Base-by-base conservation (phyloP, 2,113 vertebrate genomes). In the Pygoscelis adeliae region DNA sequence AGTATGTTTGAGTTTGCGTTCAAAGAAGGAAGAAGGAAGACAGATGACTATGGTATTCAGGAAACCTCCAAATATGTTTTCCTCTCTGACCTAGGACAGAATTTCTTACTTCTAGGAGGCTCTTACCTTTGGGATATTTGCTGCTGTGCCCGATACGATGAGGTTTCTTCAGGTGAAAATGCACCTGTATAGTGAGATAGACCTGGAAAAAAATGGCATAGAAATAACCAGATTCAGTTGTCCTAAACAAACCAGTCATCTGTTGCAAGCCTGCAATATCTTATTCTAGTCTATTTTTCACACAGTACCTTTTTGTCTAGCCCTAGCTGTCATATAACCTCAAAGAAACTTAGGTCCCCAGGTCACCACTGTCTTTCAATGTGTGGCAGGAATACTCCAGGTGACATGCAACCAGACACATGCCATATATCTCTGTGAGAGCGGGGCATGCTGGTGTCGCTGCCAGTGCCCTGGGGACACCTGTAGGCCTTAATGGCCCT, bases 381-480 rank as follows among this genome's bases (percentile, higher is more conserved):
- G 34, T 29, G 22, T n/a, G 61, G 15, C 50, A 71, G 46, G 58
- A 79, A 56, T 56, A 56, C 23, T 8, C 16, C 36, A 32, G 40
- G 7, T 52, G 56, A 47, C 56, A 34, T 15, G 22, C 36, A 36
- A 11, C 42, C 29, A 47, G 50, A 29, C 29, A 52, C 3, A 4
- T 27, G 11, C 36, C 56, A 13, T 34, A 19, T 15, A 19, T 36
- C 22, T 44, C 34, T 65, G 27, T 22, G 30, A 58, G 34, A 42
- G 11, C 1, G 0, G 17, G 20, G 15, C 4, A 5, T 26, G 25
- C 11, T 71, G 38, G 13, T 77, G 32, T 17, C 1, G 0, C 55
- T 77, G 70, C 34, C 34, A 76, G 38, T 12, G 14, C 29, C 15
- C n/a, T 53, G 40, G 38, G 34, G 34, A 42, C 22, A 53, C 40